These are phyloP conservation scores for Amazona vittata DNA, from an alignment of 2,113 vertebrate genomes.

Conservation along the genomic window DNA sequence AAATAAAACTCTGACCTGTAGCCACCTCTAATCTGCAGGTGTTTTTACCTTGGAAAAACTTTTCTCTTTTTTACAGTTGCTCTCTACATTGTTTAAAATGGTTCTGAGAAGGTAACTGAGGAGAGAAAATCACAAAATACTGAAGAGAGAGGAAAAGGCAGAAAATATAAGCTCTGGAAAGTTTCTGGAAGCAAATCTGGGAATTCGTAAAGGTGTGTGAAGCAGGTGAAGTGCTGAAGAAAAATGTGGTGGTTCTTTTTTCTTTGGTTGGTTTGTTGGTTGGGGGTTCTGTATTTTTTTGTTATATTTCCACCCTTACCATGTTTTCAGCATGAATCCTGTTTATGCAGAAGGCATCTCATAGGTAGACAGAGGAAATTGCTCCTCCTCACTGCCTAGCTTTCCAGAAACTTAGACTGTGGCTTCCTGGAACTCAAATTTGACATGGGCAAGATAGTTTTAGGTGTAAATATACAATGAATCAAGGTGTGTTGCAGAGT, in stretches of 20 bases:
- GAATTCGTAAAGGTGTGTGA: neutral
- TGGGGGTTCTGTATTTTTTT: neutral
- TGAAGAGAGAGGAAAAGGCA: neutral
- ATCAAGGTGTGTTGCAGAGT: neutral
- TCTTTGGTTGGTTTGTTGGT: neutral
- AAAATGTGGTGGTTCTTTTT: accelerated
- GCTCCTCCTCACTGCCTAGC: neutral
- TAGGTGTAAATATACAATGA: neutral
- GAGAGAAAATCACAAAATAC: neutral
- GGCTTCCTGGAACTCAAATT: neutral
- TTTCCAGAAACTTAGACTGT: neutral
- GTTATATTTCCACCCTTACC: neutral
- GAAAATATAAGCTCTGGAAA: neutral
- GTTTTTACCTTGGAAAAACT: neutral
- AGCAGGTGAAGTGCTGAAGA: neutral
- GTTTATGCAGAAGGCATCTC: neutral
- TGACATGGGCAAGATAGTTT: neutral
- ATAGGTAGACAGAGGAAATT: accelerated
- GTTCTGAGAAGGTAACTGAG: neutral
- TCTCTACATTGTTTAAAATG: neutral
- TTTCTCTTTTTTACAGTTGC: neutral
- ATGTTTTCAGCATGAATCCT: neutral
- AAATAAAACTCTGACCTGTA: neutral
- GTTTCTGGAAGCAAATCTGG: neutral
- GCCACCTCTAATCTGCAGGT: neutral